Evolutionary conservation across 2,888 invertebrate species (phyloP), one percentile per base, ranked within the genome.

Genomic region (Eupithecia dodoneata): DNA sequence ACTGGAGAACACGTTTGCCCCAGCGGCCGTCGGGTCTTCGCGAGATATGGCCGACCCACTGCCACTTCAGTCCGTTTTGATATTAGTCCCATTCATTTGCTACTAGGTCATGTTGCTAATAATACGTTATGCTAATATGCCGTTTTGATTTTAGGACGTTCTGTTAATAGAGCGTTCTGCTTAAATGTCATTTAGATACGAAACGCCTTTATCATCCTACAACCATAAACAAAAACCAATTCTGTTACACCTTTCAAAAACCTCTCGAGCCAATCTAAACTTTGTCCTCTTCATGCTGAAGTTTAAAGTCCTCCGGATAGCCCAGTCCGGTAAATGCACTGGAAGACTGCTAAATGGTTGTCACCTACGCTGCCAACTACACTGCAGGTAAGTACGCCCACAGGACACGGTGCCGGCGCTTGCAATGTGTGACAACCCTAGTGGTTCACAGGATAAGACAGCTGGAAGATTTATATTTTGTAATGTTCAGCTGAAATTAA

Each of bases 311-410:
- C 71, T 72, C 77, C 45, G 44, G 12, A 59, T 76, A 70, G 73
- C 49, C 12, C 70, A 77, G 73, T 74, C 74, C 75, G 75, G 81
- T 76, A 82, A 81, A 85, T 83, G 82, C 81, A 83, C 67, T 67
- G 67, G 44, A 45, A 3, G 45, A 81, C 81, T 80, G 80, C 83
- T 84, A 85, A 86, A 84, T 83, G 84, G 84, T 81, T 80, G 81
- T 81, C 81, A 73, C 80, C 81, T 79, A 82, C 81, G 84, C 83
- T 85, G 85, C 83, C 84, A 84, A 82, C 77, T 79, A 82, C 83
- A 83, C 80, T 83, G 79, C 85, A 85, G 82, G 83, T 84, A 81
- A 86, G 83, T 81, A 85, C 85, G 80, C 85, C 85, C 84, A 79
- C 78, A 86, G 85, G 87, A 86, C 81, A 80, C 73, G 76, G 79